Percentiles rank a stretch among this genome's conserved stretches.
These are phyloP conservation scores for Drosophila prolongata DNA, from an alignment of 2,888 invertebrate genomes.

Conservation along the genomic window DNA sequence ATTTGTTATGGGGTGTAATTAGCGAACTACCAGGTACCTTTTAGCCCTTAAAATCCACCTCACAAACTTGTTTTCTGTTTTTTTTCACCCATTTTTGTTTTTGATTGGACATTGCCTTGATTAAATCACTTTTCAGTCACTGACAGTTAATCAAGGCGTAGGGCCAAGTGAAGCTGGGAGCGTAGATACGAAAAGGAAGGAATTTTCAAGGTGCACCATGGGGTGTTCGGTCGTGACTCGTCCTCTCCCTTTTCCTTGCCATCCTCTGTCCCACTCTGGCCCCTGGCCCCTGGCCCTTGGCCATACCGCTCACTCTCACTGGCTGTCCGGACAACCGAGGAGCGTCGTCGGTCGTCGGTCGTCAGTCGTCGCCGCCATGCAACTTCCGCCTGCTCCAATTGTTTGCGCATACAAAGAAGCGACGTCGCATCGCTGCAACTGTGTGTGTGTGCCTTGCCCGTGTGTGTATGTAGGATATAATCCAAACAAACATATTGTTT, in stretches of 20 bases:
- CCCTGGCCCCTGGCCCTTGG: constrained; percentile 3
- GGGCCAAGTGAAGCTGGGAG: constrained; percentile 23
- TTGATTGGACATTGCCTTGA: constrained; percentile 58
- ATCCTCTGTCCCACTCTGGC: background rate
- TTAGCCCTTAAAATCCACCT: background rate
- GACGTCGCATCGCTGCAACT: constrained; percentile 56
- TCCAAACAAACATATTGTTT: constrained; percentile 80
- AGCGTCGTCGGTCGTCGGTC: background rate
- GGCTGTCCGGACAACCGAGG: constrained; percentile 58
- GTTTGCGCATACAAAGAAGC: constrained; percentile 78
- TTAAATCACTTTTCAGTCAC: constrained; percentile 80
- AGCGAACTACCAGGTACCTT: background rate
- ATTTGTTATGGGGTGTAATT: too few relatives aligned
- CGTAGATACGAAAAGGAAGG: background rate
- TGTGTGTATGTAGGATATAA: constrained; percentile 61
- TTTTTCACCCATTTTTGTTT: constrained; percentile 9
- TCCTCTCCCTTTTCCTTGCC: background rate
- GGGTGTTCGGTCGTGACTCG: constrained; percentile 52
- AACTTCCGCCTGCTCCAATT: constrained; percentile 81
- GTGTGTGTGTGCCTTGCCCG: constrained; percentile 7
- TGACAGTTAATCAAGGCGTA: constrained; percentile 78
- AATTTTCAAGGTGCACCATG: constrained; percentile 70
- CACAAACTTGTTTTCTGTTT: background rate
- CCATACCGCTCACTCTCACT: constrained; percentile 20
- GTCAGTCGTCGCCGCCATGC: constrained; percentile 50